These are phyloP conservation scores for Phrynosoma blainvillii DNA, from an alignment of 2,113 vertebrate genomes.

Conservation along the genomic window DNA sequence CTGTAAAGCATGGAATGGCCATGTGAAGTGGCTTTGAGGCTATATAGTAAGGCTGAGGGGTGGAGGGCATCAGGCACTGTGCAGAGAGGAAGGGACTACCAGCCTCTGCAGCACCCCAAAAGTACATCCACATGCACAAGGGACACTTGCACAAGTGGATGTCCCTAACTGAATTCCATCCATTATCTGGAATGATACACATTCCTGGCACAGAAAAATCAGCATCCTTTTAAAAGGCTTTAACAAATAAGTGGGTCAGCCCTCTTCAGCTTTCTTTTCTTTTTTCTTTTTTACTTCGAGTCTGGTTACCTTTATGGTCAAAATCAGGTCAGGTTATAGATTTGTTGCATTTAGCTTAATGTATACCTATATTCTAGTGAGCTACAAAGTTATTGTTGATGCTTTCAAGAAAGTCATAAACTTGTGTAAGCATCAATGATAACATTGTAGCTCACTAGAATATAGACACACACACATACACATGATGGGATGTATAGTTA, in stretches of 20 bases:
- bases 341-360: conserved; percentile 9
- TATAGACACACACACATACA: not conserved
- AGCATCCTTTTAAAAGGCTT: not conserved
- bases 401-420: no score
- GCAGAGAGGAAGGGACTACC: no score
- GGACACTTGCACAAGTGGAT: no score
- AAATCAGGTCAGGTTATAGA: not conserved
- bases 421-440: not conserved
- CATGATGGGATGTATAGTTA: not conserved
- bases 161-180: no score
- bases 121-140: no score
- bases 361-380: no score
- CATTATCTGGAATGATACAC: not conserved
- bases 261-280: not conserved
- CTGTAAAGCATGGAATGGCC: no score
- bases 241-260: not conserved
- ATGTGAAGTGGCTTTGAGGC: no score
- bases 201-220: not conserved
- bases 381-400: no score
- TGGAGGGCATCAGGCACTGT: no score
- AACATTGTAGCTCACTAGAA: accelerated
- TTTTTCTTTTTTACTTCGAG: not conserved
- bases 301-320: not conserved
- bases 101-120: no score
- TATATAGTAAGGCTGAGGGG: no score